phyloP scores from a whole-genome alignment of 2,113 vertebrate genomes.

The Triplophysa dalaica region DNA sequence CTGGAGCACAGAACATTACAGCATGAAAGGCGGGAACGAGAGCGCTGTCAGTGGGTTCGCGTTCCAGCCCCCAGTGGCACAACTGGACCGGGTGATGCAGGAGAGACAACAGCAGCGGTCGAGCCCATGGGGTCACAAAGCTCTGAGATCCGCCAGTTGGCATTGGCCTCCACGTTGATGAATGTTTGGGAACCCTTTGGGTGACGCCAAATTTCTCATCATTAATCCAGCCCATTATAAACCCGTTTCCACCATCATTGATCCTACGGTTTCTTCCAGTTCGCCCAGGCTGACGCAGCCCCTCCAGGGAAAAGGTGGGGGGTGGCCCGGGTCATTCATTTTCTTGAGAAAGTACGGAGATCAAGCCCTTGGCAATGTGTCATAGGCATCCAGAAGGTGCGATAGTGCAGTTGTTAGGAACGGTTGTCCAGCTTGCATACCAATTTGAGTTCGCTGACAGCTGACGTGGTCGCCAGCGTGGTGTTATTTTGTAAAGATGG shows the following conservation, averaged over 20 bases:
- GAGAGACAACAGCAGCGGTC: constrained; percentile 42
- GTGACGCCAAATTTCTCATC: constrained; percentile 98
- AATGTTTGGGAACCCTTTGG: constrained; percentile 82
- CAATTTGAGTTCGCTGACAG: constrained; percentile 34
- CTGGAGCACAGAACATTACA: constrained; percentile 30
- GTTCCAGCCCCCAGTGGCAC: constrained; percentile 3
- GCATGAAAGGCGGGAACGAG: background rate
- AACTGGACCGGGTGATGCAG: background rate
- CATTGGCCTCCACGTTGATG: constrained; percentile 82
- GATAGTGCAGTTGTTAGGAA: constrained; percentile 54
- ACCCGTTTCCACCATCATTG: constrained; percentile 85
- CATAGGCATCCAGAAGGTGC: constrained; percentile 1
- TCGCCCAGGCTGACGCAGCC: constrained; percentile 78
- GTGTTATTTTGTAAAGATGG: constrained; percentile 56
- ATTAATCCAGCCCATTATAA: constrained; percentile 95
- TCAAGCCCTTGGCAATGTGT: constrained; percentile 30
- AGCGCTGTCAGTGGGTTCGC: constrained; percentile 24
- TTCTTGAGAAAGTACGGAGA: constrained; percentile 47
- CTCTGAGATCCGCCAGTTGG: constrained; percentile 74
- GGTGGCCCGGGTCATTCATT: constrained; percentile 59
- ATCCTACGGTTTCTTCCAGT: constrained; percentile 71
- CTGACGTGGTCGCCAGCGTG: constrained; percentile 45
- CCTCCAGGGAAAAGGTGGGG: constrained; percentile 71
- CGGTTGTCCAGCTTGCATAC: constrained; percentile 36
- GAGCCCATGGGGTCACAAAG: constrained; percentile 65